Evolutionary conservation across 2,888 invertebrate species (phyloP).

Genomic region (Mesoligia furuncula): DNA sequence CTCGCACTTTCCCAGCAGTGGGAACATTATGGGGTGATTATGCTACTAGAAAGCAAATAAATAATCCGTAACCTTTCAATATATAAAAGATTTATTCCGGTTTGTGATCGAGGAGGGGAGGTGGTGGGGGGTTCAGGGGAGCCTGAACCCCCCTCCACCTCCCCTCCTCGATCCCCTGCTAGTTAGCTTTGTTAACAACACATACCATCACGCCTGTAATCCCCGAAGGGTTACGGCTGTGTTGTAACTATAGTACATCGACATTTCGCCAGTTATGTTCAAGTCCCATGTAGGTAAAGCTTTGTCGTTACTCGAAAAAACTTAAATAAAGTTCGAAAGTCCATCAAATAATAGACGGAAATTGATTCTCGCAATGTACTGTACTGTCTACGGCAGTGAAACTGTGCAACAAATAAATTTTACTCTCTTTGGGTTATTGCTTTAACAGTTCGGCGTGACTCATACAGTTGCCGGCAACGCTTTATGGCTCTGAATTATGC

Average conservation of each 20-base stretch:
- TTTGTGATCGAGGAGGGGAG: too few species aligned
- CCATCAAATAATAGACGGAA: constrained; percentile 7
- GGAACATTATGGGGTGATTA: neutral
- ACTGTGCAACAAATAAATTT: constrained; percentile 56
- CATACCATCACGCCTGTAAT: too few species aligned
- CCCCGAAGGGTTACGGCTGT: too few species aligned
- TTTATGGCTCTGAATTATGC: constrained; percentile 39
- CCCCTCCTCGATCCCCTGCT: too few species aligned
- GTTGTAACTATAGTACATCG: too few species aligned
- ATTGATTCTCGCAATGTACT: constrained; percentile 38
- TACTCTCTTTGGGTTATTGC: constrained; percentile 56
- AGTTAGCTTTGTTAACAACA: too few species aligned
- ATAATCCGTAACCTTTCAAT: neutral
- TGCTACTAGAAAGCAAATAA: neutral
- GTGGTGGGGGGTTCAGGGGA: too few species aligned
- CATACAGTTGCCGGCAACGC: constrained; percentile 46
- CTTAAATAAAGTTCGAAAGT: neutral
- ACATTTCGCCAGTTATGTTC: neutral
- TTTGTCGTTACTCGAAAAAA: neutral
- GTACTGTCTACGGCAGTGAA: constrained; percentile 45
- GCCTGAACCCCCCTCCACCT: too few species aligned
- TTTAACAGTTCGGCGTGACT: constrained; percentile 52
- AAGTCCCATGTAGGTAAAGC: neutral
- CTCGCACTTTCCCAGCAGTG: neutral
- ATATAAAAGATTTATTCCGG: too few species aligned